Evolutionary conservation across 2,888 invertebrate genomes (phyloP).

Genomic region (Epiperipatus broadwayi): DNA sequence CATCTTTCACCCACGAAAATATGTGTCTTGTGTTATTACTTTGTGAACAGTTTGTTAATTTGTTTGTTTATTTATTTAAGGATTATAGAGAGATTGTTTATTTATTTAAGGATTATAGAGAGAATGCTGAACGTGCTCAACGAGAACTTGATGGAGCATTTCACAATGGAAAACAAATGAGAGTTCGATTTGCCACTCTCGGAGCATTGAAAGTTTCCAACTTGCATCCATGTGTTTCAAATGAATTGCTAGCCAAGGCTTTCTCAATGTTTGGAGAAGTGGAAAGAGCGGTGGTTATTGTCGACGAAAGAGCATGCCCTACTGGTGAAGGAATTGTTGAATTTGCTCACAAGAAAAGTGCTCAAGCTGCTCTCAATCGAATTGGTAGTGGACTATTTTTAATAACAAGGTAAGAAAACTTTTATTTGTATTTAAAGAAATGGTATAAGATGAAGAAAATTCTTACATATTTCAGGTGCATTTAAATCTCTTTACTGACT

Average conservation of each 20-base stretch:
- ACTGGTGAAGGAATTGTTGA: constrained; percentile 94
- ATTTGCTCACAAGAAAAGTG: constrained; percentile 76
- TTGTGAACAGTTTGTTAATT: too few species aligned
- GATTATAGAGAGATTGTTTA: too few species aligned
- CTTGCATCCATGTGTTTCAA: constrained; percentile 73
- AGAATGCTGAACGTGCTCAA: constrained; percentile 83
- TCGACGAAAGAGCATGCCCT: constrained; percentile 91
- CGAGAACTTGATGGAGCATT: constrained; percentile 71
- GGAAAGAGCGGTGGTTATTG: constrained; percentile 77
- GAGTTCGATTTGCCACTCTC: constrained; percentile 86
- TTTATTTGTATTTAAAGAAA: too few species aligned
- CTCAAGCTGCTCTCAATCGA: constrained; percentile 63
- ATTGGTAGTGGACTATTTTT: too few species aligned
- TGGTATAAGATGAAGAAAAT: too few species aligned
- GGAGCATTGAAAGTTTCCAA: constrained; percentile 80
- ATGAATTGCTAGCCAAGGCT: constrained; percentile 71
- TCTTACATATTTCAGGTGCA: too few species aligned
- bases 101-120: constrained; percentile 70
- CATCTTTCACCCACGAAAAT: too few species aligned
- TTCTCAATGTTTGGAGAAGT: constrained; percentile 76
- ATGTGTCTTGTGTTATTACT: too few species aligned
- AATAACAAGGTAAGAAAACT: too few species aligned
- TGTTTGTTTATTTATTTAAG: too few species aligned
- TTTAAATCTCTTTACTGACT: too few species aligned
- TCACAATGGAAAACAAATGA: constrained; percentile 60